Evolutionary conservation across 1,140 invertebrate species (phyloP).

Genomic region (Temnothorax nylanderi): DNA sequence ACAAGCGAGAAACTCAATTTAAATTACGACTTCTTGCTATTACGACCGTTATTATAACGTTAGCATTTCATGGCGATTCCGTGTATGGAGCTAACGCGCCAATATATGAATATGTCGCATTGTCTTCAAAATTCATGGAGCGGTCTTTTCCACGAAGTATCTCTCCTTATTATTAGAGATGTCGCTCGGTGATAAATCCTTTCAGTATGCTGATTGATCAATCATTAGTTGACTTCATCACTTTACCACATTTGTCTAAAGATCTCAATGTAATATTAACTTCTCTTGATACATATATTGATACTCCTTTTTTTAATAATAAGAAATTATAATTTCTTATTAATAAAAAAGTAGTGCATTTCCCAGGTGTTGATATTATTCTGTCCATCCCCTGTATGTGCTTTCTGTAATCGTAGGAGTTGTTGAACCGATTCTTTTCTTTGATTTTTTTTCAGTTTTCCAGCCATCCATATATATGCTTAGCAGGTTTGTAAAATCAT

Average conservation of each 20-base stretch:
- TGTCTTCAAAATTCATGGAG: constrained; percentile 17
- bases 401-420: too few species aligned
- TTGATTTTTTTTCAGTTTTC: too few species aligned
- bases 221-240: not conserved
- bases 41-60: constrained; percentile 78
- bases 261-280: not conserved
- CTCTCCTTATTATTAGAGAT: constrained; percentile 24
- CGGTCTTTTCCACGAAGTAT: not conserved
- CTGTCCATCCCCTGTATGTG: too few species aligned
- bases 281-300: not conserved
- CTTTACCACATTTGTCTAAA: not conserved
- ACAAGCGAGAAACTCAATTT: constrained; percentile 81
- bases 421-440: too few species aligned
- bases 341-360: too few species aligned
- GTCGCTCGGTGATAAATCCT: not conserved
- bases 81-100: constrained; percentile 18
- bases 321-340: too few species aligned
- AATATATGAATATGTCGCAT: not conserved
- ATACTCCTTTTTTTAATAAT: too few species aligned
- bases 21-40: constrained; percentile 79
- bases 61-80: constrained; percentile 74
- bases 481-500: too few species aligned
- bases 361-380: too few species aligned
- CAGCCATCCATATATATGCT: too few species aligned
- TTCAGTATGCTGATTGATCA: not conserved